Conservation (phyloP, 2,888 invertebrate genomes). For the Limenitis camilla region DNA sequence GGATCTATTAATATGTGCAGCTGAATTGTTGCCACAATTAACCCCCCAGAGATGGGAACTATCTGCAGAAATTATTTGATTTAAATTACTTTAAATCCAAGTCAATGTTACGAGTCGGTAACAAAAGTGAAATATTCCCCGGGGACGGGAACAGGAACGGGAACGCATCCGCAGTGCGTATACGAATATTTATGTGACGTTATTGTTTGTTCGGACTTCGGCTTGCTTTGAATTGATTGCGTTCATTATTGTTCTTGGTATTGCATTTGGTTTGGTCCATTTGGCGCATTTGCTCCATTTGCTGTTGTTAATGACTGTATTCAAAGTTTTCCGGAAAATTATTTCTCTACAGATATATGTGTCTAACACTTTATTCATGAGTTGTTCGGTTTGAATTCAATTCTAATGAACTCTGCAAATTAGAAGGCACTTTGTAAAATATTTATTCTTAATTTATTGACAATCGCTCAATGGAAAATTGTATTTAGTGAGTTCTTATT, state of each 20-base stretch:
- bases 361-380: background rate
- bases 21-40: no score
- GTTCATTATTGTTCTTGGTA: conserved; percentile 17
- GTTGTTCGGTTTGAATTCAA: no score
- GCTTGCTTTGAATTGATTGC: conserved; percentile 22
- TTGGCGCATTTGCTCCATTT: background rate
- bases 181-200: conserved; percentile 23
- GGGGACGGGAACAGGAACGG: conserved; percentile 7
- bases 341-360: background rate
- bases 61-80: no score
- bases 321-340: background rate
- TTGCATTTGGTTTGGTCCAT: conserved; percentile 4
- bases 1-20: no score
- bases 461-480: no score
- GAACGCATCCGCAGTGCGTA: conserved; percentile 20
- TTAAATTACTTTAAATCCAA: no score
- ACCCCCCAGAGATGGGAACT: no score
- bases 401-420: no score
- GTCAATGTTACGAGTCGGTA: no score
- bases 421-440: no score
- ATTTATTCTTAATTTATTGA: no score
- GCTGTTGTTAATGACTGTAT: conserved; percentile 1
- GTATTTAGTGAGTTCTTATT: no score
- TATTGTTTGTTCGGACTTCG: conserved; percentile 15
- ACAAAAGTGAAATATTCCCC: background rate